A percentile compares a stretch with the other conserved stretches of the same genome.
phyloP scores from a whole-genome alignment of 1,140 invertebrate species.

The Panagrolaimus sp. region DNA sequence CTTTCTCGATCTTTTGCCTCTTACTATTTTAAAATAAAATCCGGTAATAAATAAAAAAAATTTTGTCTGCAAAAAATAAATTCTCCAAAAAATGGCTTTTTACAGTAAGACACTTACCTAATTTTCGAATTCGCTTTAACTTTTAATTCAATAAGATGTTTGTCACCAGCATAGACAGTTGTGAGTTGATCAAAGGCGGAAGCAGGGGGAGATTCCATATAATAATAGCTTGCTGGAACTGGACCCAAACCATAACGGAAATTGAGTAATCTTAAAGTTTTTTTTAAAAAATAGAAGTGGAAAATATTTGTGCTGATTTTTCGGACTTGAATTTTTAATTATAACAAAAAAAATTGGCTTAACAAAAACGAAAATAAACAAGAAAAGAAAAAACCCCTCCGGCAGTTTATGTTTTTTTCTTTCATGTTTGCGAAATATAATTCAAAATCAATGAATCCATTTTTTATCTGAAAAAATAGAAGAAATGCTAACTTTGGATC shows the following conservation, averaged over 20 bases:
- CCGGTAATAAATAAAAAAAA: too few species aligned
- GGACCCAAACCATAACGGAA: constrained; percentile 55
- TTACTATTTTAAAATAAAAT: too few species aligned
- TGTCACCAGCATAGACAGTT: constrained; percentile 56
- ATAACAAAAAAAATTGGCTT: too few species aligned
- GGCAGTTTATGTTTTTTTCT: constrained; percentile 5
- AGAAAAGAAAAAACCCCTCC: neutral
- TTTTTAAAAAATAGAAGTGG: neutral
- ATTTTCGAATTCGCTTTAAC: constrained; percentile 50
- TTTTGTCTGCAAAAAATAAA: too few species aligned
- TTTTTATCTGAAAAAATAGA: neutral
- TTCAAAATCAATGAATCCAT: neutral
- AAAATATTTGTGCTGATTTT: too few species aligned
- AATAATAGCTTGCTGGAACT: constrained; percentile 53
- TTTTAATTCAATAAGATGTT: constrained; percentile 55
- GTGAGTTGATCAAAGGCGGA: constrained; percentile 57
- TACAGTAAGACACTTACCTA: constrained; percentile 33
- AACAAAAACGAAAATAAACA: neutral
- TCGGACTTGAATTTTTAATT: too few species aligned
- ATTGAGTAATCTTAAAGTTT: constrained; percentile 42
- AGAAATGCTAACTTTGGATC: constrained; percentile 49
- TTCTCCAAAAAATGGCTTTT: too few species aligned
- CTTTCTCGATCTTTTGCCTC: too few species aligned
- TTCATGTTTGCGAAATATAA: neutral
- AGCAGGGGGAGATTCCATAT: constrained; percentile 46